Evolutionary conservation across 2,113 vertebrate genomes (phyloP), one percentile per base, ranked within the genome.

Genomic region (Fulica atra): DNA sequence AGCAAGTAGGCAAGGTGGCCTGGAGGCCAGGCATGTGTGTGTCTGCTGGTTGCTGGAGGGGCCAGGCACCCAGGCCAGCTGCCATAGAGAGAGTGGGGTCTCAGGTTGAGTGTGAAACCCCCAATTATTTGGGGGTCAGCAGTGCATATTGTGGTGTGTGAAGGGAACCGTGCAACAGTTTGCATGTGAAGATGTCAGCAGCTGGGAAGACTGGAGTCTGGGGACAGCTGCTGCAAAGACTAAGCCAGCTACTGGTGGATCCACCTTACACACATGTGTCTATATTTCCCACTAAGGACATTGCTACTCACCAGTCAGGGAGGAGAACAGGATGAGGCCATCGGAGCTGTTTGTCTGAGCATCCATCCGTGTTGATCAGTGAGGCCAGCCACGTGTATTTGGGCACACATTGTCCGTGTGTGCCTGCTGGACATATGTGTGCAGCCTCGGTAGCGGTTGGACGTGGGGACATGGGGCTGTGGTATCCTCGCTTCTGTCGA

Each of bases 251-350:
- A 9, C 53, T 53, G 21, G 24, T 57, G 53, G 13, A 76, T 74
- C 53, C 36, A 10, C 10, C 13, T 33, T 3, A 1, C 9, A 20
- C 4, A 0, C 0, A 0, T 13, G 29, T 18, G 4, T n/a, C 7
- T 40, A 7, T 46, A 29, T 54, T 91, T 66, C 38, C 53, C 36
- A 7, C 11, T 53, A 53, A 20, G 9, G 26, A n/a, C n/a, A 25
- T 70, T 42, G 33, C 25, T 38, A 51, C 50, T 53, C 24, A 9
- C 71, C 3, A 1, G 9, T 38, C 16, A 13, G 24, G 24, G 36
- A 59, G 35, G 11, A 38, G 24, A 86, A 12, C 36, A 31, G 73
- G 23, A 6, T 53, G 86, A 71, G 59, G 33, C 72, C 5, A 1
- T 68, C 0, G 0, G 9, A 36, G 50, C 56, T 78, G 20, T 73